Conservation (phyloP, 2,797 vertebrate genomes). For the Rhinatrema bivittatum region DNA sequence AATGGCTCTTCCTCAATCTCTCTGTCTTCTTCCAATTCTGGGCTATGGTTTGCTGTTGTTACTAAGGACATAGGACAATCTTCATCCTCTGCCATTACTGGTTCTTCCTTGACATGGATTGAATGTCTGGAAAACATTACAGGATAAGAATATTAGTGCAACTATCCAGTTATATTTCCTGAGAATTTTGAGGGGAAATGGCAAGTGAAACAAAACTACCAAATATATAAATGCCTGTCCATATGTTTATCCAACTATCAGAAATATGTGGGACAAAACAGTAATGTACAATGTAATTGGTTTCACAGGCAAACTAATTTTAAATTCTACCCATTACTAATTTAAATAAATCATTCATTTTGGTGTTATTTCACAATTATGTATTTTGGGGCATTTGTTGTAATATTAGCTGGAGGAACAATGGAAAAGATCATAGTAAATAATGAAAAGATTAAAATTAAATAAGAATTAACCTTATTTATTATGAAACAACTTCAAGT, state of each 20-base stretch:
- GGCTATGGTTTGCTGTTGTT: slow-evolving; percentile 98
- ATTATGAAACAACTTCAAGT: neutral
- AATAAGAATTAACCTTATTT: slow-evolving; percentile 10
- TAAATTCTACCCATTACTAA: slow-evolving; percentile 41
- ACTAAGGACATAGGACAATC: slow-evolving; percentile 98
- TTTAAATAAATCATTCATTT: slow-evolving; percentile 31
- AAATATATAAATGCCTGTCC: slow-evolving; percentile 3
- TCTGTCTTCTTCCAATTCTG: slow-evolving; percentile 94
- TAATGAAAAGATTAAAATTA: slow-evolving; percentile 10
- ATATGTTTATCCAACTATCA: slow-evolving; percentile 6
- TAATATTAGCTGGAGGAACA: no score
- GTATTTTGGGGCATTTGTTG: slow-evolving; percentile 44
- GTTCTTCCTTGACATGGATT: slow-evolving; percentile 95
- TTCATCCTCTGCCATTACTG: slow-evolving; percentile 92
- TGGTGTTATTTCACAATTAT: slow-evolving; percentile 38
- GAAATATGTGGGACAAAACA: slow-evolving; percentile 22
- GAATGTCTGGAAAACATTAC: slow-evolving; percentile 70
- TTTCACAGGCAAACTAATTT: slow-evolving; percentile 27
- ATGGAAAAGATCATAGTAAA: slow-evolving; percentile 24
- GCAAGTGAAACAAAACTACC: slow-evolving; percentile 9
- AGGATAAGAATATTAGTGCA: slow-evolving; percentile 7
- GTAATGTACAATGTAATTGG: slow-evolving; percentile 16
- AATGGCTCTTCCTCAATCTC: slow-evolving; percentile 98
- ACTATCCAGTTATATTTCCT: neutral
- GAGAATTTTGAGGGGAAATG: slow-evolving; percentile 9